Percentiles rank a stretch among this genome's conserved stretches.
phyloP scores from a whole-genome alignment of 2,888 invertebrate species.

The Dynastes hyllus region DNA sequence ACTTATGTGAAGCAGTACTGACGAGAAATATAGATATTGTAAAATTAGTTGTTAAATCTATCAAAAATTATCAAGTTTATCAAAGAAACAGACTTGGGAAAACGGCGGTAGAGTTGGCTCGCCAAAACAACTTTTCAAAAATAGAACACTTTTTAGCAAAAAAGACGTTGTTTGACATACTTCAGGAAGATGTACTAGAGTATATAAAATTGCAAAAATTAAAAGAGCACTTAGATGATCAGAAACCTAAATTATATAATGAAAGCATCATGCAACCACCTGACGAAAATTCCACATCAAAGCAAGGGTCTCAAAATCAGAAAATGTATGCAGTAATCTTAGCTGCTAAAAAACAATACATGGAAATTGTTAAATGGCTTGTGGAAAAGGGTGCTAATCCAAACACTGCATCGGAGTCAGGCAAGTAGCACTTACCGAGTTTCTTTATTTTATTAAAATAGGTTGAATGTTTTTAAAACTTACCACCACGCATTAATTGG shows the following conservation, averaged over 20 bases:
- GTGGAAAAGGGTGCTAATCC: slow-evolving; percentile 20
- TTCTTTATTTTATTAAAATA: neutral
- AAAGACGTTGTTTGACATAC: neutral
- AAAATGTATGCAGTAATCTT: neutral
- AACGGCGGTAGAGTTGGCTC: slow-evolving; percentile 12
- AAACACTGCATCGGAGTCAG: neutral
- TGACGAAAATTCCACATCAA: neutral
- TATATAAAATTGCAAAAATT: neutral
- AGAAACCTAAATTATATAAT: neutral
- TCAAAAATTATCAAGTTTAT: neutral
- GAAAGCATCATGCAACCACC: neutral
- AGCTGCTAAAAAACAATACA: neutral
- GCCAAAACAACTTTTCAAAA: too few species aligned
- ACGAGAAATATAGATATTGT: neutral
- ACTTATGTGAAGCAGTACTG: slow-evolving; percentile 1
- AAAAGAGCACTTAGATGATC: neutral
- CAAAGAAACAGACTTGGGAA: slow-evolving; percentile 1
- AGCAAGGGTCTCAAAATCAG: neutral
- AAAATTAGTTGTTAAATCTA: neutral
- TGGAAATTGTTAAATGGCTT: slow-evolving; percentile 19
- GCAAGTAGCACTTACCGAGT: neutral
- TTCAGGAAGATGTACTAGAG: neutral
- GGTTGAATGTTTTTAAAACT: neutral
- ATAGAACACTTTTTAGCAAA: neutral
- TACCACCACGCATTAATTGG: too few species aligned